Evolutionary conservation across 2,888 invertebrate species (phyloP), one percentile per base, ranked within the genome.

Genomic region (Epinotia bilunana): DNA sequence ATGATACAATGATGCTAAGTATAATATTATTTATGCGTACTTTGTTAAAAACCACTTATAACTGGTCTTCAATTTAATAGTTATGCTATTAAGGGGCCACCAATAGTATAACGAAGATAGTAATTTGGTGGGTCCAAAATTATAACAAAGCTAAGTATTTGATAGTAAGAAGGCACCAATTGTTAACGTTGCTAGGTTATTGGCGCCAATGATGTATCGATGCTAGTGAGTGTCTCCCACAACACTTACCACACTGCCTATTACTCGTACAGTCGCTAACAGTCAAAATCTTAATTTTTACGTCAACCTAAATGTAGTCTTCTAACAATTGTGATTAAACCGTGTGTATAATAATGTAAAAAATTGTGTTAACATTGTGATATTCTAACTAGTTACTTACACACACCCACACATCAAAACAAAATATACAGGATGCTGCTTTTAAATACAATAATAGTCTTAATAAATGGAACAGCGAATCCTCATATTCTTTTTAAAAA

Each of bases 251-350:
- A 13, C 1, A 49, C 49, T 5, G n/a, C 53, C 53, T 0, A 7
- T 2, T n/a, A 53, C n/a, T n/a, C n/a, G n/a, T n/a, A n/a, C 7
- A n/a, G 53, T n/a, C n/a, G 1, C n/a, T 3, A 53, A n/a, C n/a
- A n/a, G n/a, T 53, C 16, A 53, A 53, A 0, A 16, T 16, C 49
- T 49, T 49, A 49, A 16, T 16, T 6, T 16, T 16, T 1, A 16
- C 6, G 16, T 49, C 6, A 5, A 16, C 16, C 3, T 12, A 6
- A 33, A 46, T 55, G 55, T 55, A 18, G 55, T 18, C n/a, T 18
- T 55, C 55, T 57, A 57, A 57, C 57, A 61, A 61, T 13, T 33
- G 61, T 61, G 61, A 33, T 57, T 20, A 57, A 20, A 57, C 12
- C 20, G 3, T 20, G 20, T 57, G 12, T 20, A 57, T 57, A 57